phyloP scores from a whole-genome alignment of 2,113 vertebrate genomes.

The Condylura cristata region DNA sequence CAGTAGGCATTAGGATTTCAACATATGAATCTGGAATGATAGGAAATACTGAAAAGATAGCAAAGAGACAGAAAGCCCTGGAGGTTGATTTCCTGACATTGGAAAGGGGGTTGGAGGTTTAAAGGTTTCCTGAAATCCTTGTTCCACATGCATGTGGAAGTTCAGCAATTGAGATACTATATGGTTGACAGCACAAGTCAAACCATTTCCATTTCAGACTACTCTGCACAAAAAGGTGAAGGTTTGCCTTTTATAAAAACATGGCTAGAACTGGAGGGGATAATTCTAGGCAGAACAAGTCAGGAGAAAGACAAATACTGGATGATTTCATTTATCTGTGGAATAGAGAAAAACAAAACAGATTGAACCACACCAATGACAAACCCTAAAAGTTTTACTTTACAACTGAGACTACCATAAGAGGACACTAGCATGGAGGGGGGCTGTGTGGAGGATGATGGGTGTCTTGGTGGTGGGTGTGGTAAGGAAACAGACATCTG shows the following conservation, averaged over 20 bases:
- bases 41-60: not conserved
- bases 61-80: not conserved
- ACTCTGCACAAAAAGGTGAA: not conserved
- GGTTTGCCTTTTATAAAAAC: too few relatives aligned
- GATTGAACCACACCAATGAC: too few relatives aligned
- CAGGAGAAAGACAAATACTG: too few relatives aligned
- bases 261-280: too few relatives aligned
- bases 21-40: not conserved
- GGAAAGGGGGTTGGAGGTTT: not conserved
- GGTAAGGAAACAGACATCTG: too few relatives aligned
- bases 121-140: not conserved
- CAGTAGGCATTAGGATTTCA: not conserved
- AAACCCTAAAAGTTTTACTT: not conserved
- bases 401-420: not conserved
- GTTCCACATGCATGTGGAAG: not conserved
- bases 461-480: too few relatives aligned
- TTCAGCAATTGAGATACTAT: not conserved
- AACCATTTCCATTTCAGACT: not conserved
- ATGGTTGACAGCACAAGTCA: not conserved
- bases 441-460: too few relatives aligned
- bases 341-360: too few relatives aligned
- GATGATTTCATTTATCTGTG: too few relatives aligned
- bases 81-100: not conserved
- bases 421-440: too few relatives aligned
- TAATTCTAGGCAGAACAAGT: too few relatives aligned